Evolutionary conservation across 2,888 invertebrate species (phyloP), one percentile per base, ranked within the genome.

Genomic region (Tipula lateralis): DNA sequence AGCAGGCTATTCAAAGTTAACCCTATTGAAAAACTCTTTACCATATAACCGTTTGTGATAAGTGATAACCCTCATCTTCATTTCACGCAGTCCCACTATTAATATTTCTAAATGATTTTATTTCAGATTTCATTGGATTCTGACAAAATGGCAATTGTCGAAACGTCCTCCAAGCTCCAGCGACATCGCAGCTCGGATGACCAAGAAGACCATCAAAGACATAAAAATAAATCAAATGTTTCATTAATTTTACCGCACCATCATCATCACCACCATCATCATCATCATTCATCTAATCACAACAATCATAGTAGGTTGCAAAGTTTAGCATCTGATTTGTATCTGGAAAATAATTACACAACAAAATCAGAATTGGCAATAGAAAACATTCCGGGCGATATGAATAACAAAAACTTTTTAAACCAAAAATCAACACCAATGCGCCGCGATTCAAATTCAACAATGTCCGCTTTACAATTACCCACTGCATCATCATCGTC

Each of bases 391-490:
- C 88, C 88, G 19, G 82, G 84, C 50, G 84, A 85, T 29, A 84
- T 34, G 12, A 85, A 44, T 30, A 34, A 36, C 32, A 86, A 86
- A 84, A 84, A 85, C n/a, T 86, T 84, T 82, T 39, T 85, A 19
- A 30, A 85, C 16, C 87, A 87, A 85, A 87, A 87, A 44, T 84
- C 86, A 0, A 91, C 91, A 3, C 91, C 91, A 30, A 92, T 92
- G 90, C 90, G 93, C 85, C 91, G 93, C 85, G 93, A 93, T 88
- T 92, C 92, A 0, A 93, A 91, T 86, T 93, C 93, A 39, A 93
- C 92, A 34, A 93, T 92, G 93, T 93, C 93, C 0, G 93, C 93
- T 0, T 91, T 93, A 85, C 93, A 93, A 87, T 88, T 93, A 85
- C 92, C 92, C 0, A 89, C 92, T 13, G 86, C 86, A 1, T 86